Evolutionary conservation across 2,113 vertebrate species (phyloP).

Genomic region (Gymnocephalus cernua): DNA sequence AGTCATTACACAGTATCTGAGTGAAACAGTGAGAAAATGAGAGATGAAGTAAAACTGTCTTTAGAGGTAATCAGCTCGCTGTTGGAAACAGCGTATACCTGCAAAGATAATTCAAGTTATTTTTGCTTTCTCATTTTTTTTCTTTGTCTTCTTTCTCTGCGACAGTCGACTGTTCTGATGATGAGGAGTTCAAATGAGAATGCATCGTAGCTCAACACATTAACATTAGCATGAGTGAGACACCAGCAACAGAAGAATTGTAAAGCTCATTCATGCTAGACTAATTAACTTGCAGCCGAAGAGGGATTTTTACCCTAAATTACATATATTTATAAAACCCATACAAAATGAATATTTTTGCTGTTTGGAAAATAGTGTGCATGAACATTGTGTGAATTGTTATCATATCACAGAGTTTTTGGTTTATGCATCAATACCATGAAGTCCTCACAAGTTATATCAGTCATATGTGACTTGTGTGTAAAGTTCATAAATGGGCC

Average conservation of each 20-base stretch:
- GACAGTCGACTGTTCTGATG: constrained; percentile 19
- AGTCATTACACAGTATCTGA: constrained; percentile 35
- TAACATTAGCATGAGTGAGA: constrained; percentile 16
- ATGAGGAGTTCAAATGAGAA: constrained; percentile 29
- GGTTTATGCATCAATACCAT: not conserved
- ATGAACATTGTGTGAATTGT: not conserved
- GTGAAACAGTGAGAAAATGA: constrained; percentile 26
- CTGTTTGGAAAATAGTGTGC: not conserved
- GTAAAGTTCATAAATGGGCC: not conserved
- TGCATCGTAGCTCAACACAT: not conserved
- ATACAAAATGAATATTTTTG: not conserved
- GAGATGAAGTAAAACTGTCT: constrained; percentile 21
- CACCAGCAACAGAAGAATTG: not conserved
- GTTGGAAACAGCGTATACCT: constrained; percentile 27
- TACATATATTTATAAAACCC: not conserved
- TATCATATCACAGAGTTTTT: not conserved
- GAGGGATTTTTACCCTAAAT: not conserved
- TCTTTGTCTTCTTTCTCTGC: not conserved
- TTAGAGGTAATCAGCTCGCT: constrained; percentile 25
- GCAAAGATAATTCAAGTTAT: constrained; percentile 24
- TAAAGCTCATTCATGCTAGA: constrained; percentile 2
- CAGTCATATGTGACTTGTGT: not conserved
- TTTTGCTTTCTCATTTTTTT: not conserved
- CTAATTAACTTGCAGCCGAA: constrained; percentile 10
- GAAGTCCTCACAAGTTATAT: not conserved